Base-by-base conservation (phyloP, 2,797 vertebrate genomes). In the Scolopax rusticola region DNA sequence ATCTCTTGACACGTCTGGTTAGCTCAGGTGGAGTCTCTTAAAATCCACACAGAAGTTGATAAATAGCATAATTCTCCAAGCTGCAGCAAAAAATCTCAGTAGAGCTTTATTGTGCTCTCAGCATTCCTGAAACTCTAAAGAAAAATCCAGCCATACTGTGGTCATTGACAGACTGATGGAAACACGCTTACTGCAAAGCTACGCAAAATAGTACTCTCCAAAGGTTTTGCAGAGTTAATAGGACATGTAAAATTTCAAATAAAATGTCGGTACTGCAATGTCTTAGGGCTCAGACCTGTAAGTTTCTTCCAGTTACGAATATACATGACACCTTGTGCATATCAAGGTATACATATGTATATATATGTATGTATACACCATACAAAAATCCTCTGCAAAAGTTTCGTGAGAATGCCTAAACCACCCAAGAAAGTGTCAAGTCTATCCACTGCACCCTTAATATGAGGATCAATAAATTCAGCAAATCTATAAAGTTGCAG, bases 381-480 rank as follows among this genome's bases (percentile, higher is more conserved):
- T 70, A 89, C 8, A 90, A 92, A 97, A 92, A 88, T 45, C 5
- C 76, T 89, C 67, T 59, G 43, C 84, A 95, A 59, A 97, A 96
- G 50, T 92, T 97, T 95, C 92, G 90, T 96, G 84, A 91, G 96
- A 97, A 96, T 83, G 71, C 48, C 85, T 84, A 93, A 96, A 85
- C 15, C 18, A 97, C 94, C 64, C 38, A 96, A 95, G 8, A 7
- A 74, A 96, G 48, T 77, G 78, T 91, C 89, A 93, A 84, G 88
- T 95, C 80, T 94, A 96, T 82, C 87, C 94, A 91, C 77, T 90
- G 61, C 41, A 92, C 84, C 81, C 54, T 97, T 94, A 92, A 92
- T 85, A 89, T 41, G 71, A 91, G 61, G 92, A 93, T 82, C 74
- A 92, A 88, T 86, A 92, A 84, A 90, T 97, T 96, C 93, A 94